Conservation (phyloP, 2,113 vertebrate genomes). For the Microtus ochrogaster region DNA sequence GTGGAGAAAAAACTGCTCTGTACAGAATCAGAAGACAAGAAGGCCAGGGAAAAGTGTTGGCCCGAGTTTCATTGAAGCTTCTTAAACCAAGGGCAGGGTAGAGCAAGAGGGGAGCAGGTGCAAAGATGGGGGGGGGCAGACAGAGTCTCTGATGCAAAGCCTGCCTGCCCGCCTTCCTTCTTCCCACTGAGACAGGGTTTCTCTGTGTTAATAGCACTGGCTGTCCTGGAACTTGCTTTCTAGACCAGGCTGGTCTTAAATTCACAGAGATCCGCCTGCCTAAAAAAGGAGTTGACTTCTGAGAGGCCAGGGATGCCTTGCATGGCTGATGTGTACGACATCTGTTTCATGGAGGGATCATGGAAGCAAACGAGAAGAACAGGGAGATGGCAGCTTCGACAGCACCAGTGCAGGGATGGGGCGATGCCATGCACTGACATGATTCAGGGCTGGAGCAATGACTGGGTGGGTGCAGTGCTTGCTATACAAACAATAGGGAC, state of each 20-base stretch:
- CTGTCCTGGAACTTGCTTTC: not conserved
- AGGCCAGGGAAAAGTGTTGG: not conserved
- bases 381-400: not conserved
- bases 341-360: not conserved
- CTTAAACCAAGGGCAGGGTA: too few species aligned
- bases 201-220: not conserved
- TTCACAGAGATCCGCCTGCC: not conserved
- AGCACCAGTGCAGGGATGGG: rapidly evolving
- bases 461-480: not conserved
- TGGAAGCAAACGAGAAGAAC: not conserved
- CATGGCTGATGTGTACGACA: not conserved
- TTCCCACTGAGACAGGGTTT: not conserved
- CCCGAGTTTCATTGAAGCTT: not conserved
- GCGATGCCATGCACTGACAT: not conserved
- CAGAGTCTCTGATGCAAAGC: not conserved
- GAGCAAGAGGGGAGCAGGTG: not conserved
- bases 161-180: too few species aligned
- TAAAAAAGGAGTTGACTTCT: not conserved
- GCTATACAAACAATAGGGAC: not conserved
- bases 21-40: not conserved
- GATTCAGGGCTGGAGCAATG: too few species aligned
- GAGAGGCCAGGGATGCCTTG: not conserved
- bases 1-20: not conserved
- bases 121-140: not conserved
- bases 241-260: not conserved